Percentiles rank a stretch among this genome's conserved stretches.
phyloP scores from a whole-genome alignment of 35 echinoderm and acorn worm species.

The Apostichopus parvimensis region DNA sequence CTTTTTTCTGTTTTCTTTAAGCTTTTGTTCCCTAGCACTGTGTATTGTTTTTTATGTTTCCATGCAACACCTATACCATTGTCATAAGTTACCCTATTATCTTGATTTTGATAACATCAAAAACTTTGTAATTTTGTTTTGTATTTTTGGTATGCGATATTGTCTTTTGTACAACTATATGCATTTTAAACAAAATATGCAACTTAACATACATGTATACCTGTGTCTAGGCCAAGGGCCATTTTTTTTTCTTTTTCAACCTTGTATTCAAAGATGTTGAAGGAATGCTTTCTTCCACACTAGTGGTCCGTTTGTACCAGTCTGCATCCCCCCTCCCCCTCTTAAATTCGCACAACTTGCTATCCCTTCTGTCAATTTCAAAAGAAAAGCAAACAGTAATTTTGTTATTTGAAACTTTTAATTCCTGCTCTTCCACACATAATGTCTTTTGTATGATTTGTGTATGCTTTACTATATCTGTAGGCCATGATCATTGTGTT shows the following conservation, averaged over 20 bases:
- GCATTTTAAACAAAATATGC: conserved; percentile 14
- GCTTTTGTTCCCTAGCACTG: no score
- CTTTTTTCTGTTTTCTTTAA: no score
- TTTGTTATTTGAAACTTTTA: not conserved
- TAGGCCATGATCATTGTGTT: no score
- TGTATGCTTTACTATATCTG: no score
- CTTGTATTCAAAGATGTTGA: not conserved
- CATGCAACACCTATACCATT: no score
- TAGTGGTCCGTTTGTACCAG: no score
- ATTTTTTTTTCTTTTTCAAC: not conserved
- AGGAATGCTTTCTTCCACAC: not conserved
- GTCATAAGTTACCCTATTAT: no score
- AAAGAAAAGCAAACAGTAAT: not conserved
- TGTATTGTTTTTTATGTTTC: no score
- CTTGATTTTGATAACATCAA: not conserved
- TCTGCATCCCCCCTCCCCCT: no score
- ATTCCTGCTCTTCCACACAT: not conserved
- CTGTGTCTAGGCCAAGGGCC: not conserved
- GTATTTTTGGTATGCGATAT: not conserved
- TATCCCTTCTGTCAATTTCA: not conserved
- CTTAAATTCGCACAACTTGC: not conserved
- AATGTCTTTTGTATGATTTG: not conserved
- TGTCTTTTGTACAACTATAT: not conserved
- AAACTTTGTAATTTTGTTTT: not conserved
- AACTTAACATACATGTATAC: not conserved